Evolutionary conservation across 2,113 vertebrate genomes (phyloP), one percentile per base, ranked within the genome.

Genomic region (Aptenodytes forsteri): DNA sequence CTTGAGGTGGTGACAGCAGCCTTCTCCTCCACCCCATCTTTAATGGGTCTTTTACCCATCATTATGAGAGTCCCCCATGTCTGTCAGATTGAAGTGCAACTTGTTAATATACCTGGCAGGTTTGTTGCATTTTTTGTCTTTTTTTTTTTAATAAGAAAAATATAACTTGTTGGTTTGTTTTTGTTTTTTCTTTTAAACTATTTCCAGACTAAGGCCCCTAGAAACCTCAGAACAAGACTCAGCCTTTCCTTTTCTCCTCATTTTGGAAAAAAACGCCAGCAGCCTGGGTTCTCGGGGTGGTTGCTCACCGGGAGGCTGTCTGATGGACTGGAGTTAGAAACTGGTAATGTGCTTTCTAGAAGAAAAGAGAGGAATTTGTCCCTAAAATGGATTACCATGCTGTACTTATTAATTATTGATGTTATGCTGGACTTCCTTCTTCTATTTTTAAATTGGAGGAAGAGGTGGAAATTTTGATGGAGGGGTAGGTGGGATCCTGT

Each of bases 371-470:
- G 91, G 67, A 91, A 83, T 14, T 66, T 64, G 72, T 93, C 75
- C 50, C 75, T 70, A 50, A 72, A 97, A 95, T 81, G 96, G 87
- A 66, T 80, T 73, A 23, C 36, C 61, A 19, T 17, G 10, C 71
- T 86, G 84, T 90, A 83, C 91, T 87, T 88, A 58, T 80, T 93
- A 88, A 95, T 80, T 88, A 77, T 96, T 88, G 49, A 93, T 50
- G 42, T 62, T 85, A 47, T 18, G 22, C 38, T 91, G 75, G 54
- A 27, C 34, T 70, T 40, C 23, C 89, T 65, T 79, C 16, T 88
- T 78, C 77, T 91, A 38, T 93, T 88, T 88, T 58, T 73, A 62
- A 87, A 65, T 3, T 50, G 58, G 29, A 55, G 50, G 29, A 75
- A 67, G 80, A 75, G 26, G 42, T 82, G 19, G 49, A 67, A 56